Evolutionary conservation across 1,140 invertebrate genomes (phyloP).

Genomic region (Drosophila aff.): DNA sequence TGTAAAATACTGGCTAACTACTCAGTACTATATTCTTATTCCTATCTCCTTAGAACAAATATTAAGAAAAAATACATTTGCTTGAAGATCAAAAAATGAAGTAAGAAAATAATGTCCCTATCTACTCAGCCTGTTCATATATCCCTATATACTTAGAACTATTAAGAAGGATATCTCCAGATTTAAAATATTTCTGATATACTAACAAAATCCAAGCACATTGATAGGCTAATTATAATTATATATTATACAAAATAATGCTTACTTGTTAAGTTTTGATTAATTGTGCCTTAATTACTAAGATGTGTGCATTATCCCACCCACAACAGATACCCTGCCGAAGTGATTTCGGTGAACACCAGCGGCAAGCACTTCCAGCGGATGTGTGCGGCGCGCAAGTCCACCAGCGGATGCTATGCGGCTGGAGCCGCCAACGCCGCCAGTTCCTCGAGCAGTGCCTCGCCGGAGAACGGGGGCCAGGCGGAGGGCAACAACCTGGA

Average conservation of each 20-base stretch:
- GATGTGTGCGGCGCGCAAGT: constrained; percentile 93
- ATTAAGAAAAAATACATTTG: no score
- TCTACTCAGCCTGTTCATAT: no score
- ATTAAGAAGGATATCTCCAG: no score
- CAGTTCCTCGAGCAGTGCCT: constrained; percentile 83
- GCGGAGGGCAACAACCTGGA: constrained; percentile 81
- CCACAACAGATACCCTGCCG: constrained; percentile 90
- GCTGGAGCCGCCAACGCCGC: constrained; percentile 84
- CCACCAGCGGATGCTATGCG: constrained; percentile 87
- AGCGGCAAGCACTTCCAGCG: constrained; percentile 94
- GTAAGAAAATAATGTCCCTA: no score
- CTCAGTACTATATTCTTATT: no score
- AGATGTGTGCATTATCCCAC: not conserved
- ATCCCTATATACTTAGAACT: no score
- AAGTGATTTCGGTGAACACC: constrained; percentile 94
- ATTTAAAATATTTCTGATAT: no score
- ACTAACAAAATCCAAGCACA: no score
- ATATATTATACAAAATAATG: not conserved
- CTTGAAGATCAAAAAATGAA: no score
- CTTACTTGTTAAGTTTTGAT: not conserved
- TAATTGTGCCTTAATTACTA: constrained; percentile 1
- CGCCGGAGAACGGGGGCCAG: constrained; percentile 70
- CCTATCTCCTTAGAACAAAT: no score
- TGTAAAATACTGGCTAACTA: no score
- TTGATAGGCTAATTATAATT: constrained; percentile 1